Percentiles rank a stretch among this genome's conserved stretches.
Evolutionary conservation across 2,797 vertebrate genomes (phyloP).

Genomic region (Loris lydekkerianus): DNA sequence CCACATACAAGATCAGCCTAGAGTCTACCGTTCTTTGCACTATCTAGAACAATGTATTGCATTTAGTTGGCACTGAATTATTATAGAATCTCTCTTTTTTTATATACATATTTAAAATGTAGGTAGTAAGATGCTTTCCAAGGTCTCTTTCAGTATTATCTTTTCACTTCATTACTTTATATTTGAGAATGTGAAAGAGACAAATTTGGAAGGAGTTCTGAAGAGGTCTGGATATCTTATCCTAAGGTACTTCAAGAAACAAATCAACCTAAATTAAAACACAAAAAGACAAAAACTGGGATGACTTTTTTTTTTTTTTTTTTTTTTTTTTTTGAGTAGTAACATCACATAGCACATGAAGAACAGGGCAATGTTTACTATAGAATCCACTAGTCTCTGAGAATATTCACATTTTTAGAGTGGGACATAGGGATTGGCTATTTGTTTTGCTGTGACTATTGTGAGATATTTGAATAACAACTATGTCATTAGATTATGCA

Average conservation of each 20-base stretch:
- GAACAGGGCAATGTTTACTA: background rate
- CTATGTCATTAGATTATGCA: background rate
- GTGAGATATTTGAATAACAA: constrained; percentile 5
- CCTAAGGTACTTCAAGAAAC: background rate
- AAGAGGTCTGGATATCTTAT: background rate
- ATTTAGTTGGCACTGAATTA: background rate
- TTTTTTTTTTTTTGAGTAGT: background rate
- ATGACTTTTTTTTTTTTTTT: background rate
- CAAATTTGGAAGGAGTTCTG: constrained; percentile 16
- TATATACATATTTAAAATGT: background rate
- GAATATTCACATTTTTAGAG: background rate
- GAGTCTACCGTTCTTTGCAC: constrained; percentile 30
- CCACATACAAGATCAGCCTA: background rate
- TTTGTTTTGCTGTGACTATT: constrained; percentile 38
- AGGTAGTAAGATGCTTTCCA: background rate
- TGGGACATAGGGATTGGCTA: background rate
- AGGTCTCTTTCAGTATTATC: background rate
- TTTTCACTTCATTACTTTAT: constrained; percentile 6
- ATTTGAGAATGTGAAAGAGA: constrained; percentile 23
- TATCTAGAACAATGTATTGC: background rate
- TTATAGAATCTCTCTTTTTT: background rate
- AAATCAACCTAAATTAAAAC: background rate
- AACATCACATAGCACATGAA: background rate
- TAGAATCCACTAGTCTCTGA: background rate
- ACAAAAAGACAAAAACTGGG: background rate